These are phyloP conservation scores for Steinernema feltiae DNA, from an alignment of 1,140 invertebrate species.

Conservation along the genomic window DNA sequence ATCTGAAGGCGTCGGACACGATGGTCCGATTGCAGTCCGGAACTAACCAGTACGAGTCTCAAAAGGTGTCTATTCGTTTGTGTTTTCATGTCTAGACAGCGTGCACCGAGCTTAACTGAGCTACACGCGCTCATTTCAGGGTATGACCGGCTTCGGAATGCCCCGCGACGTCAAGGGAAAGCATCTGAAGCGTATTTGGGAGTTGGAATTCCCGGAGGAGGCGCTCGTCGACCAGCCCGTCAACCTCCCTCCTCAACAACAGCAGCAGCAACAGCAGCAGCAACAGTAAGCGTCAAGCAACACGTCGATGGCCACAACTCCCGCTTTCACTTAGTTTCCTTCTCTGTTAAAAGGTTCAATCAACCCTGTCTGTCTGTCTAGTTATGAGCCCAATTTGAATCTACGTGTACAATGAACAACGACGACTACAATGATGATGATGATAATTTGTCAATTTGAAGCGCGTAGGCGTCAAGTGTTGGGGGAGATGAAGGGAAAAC, in stretches of 20 bases:
- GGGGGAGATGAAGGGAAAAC: neutral
- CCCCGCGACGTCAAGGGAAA: constrained; percentile 43
- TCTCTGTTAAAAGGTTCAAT: neutral
- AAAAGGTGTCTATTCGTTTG: constrained; percentile 8
- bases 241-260: constrained; percentile 28
- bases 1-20: constrained; percentile 6
- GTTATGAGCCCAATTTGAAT: neutral
- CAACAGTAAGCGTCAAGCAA: no score
- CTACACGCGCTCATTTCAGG: constrained; percentile 31
- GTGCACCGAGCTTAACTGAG: no score
- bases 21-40: constrained; percentile 22
- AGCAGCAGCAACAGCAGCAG: neutral
- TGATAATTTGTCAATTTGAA: neutral
- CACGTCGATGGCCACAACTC: neutral
- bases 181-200: constrained; percentile 44
- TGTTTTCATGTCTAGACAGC: neutral
- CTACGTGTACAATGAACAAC: constrained; percentile 4
- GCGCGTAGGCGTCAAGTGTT: neutral
- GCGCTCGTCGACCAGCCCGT: constrained; percentile 32
- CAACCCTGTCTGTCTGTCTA: neutral
- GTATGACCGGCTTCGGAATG: constrained; percentile 40
- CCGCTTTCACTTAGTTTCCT: neutral
- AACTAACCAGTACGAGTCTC: constrained; percentile 25
- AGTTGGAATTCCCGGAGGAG: constrained; percentile 42
- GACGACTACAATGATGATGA: neutral